A percentile compares a stretch with the other conserved stretches of the same genome.
These are phyloP conservation scores for Drosophila yooni DNA, from an alignment of 2,888 invertebrate species.

Conservation along the genomic window DNA sequence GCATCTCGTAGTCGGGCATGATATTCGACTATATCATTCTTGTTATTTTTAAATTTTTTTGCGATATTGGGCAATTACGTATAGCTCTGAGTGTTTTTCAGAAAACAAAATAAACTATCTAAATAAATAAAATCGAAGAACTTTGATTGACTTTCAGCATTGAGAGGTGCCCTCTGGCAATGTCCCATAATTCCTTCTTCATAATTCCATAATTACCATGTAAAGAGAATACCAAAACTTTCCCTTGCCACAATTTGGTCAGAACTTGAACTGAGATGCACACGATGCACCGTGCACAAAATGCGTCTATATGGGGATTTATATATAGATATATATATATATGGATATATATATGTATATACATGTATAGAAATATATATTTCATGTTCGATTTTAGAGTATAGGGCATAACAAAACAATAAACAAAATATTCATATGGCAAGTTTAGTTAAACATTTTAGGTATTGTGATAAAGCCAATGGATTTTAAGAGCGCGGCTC, in stretches of 20 bases:
- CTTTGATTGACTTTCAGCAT: neutral
- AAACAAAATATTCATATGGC: slow-evolving; percentile 30
- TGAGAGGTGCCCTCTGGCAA: neutral
- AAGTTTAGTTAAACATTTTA: slow-evolving; percentile 35
- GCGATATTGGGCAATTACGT: slow-evolving; percentile 32
- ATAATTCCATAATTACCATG: too few species aligned
- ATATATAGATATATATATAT: neutral
- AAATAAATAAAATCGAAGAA: slow-evolving; percentile 25
- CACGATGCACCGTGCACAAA: neutral
- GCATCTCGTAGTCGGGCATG: neutral
- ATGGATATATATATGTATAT: neutral
- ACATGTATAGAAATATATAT: slow-evolving; percentile 34
- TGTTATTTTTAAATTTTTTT: neutral
- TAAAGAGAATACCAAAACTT: neutral
- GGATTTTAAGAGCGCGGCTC: slow-evolving; percentile 42
- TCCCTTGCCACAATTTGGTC: too few species aligned
- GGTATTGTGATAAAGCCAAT: slow-evolving; percentile 52
- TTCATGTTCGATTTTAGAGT: slow-evolving; percentile 29
- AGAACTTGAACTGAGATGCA: too few species aligned
- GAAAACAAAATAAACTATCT: slow-evolving; percentile 48
- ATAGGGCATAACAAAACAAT: slow-evolving; percentile 43
- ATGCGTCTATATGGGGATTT: neutral
- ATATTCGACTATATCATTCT: neutral
- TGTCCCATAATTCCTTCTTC: neutral
- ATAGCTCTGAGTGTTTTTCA: slow-evolving; percentile 48